Base-by-base conservation (phyloP, 2,113 vertebrate genomes). In the Gymnocephalus cernua region DNA sequence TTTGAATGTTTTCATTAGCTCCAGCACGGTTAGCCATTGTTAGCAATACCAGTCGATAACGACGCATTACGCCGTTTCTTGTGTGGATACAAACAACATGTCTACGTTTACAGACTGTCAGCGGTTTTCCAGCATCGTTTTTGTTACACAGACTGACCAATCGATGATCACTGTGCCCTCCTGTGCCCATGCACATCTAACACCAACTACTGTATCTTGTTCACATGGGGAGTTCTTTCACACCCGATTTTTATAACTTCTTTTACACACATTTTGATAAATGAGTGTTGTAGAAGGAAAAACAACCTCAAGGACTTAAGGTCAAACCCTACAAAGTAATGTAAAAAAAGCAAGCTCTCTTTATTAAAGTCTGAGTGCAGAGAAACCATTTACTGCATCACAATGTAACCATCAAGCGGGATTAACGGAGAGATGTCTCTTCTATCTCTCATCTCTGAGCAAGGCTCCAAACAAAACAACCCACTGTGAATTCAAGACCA, bases 391-490 rank as follows among this genome's bases (percentile, higher is more conserved):
- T 50, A 21, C 45, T 44, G 19, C 45, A 61, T 23, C 13, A 35
- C 6, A 9, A 54, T 44, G 19, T 16, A 53, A 35, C 56, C 47
- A 56, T 63, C 13, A 41, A 48, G 25, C n/a, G 44, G 41, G 58
- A 64, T 70, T 70, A 70, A 32, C 11, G 11, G 57, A 69, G 35
- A 70, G 29, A 58, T 19, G 6, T 3, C 66, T 63, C 25, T 9
- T 19, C 29, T 38, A 13, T 57, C 41, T 57, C 11, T 21, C 57
- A 21, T 57, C 48, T 63, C 18, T n/a, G 57, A 63, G 56, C 47
- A 72, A 7, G 18, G 38, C 57, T 11, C 12, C 41, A 51, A 69
- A 77, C 38, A 63, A 63, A 62, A 50, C 76, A 69, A 29, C 10
- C 25, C 69, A 68, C 27, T 23, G 23, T 50, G 16, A 50, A 57